Conservation (phyloP, 1,140 invertebrate genomes). For the Anastrepha obliqua region DNA sequence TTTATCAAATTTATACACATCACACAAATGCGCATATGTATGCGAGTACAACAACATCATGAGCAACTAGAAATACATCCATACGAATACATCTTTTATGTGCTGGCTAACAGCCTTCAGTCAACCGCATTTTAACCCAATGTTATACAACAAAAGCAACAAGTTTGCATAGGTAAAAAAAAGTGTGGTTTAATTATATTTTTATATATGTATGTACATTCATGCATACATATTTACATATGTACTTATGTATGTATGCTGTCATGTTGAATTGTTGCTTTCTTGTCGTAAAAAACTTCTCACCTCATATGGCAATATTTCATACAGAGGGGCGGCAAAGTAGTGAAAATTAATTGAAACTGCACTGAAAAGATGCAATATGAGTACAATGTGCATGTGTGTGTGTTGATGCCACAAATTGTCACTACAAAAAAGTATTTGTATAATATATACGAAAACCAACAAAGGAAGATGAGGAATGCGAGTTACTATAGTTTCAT, state of each 20-base stretch:
- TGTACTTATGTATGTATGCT: too few relatives aligned
- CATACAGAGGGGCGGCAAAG: background rate
- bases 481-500: background rate
- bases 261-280: background rate
- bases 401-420: background rate
- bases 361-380: background rate
- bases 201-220: background rate
- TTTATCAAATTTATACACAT: background rate
- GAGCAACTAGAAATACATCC: too few relatives aligned
- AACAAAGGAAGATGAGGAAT: background rate
- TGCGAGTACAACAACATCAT: too few relatives aligned
- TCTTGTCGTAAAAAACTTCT: background rate
- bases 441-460: background rate
- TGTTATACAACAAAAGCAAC: background rate
- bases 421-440: too few relatives aligned
- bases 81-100: background rate
- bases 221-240: too few relatives aligned
- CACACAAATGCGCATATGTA: too few relatives aligned
- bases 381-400: too few relatives aligned
- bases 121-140: background rate
- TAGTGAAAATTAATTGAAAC: conserved; percentile 31
- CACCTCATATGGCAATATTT: background rate
- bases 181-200: background rate
- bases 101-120: background rate
- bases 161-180: background rate